Evolutionary conservation across 2,797 vertebrate genomes (phyloP), one percentile per base, ranked within the genome.

Genomic region (Sebastes ruberrimus): DNA sequence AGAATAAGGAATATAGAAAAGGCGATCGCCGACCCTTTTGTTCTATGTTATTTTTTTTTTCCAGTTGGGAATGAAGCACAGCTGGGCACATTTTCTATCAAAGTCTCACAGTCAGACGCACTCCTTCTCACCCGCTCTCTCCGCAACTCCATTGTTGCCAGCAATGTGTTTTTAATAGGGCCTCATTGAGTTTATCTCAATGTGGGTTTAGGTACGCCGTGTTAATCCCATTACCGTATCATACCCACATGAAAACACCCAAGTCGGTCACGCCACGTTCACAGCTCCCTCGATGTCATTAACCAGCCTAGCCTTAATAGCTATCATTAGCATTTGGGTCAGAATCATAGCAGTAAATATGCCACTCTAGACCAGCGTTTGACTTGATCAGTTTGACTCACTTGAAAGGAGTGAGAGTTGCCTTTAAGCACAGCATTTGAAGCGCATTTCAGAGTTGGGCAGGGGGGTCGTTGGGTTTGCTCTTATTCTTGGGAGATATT

Each of bases 191-290:
- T 91, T 95, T 92, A 93, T 95, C 93, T 94, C 88, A 91, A 84
- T 93, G 92, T 92, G 91, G 90, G 92, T 94, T 95, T 94, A 95
- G 93, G 94, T 94, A 93, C 84, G 89, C 74, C 79, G 76, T 90
- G 89, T 88, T 94, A 95, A 95, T 95, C 95, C 89, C 88, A 93
- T 95, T 95, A 94, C 78, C 25, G 64, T 90, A 86, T 91, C 88
- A 82, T 78, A 85, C 75, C 80, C 87, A 81, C 86, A 92, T 85
- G 84, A 91, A 93, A 93, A 93, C 90, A 93, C 88, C 89, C 85
- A 89, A 90, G 91, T 92, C 68, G 82, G 92, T 92, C 91, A 91
- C 87, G 70, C 83, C 67, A 59, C 85, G 57, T 92, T 93, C 90
- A 80, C 86, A 76, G 88, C 88, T 91, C 88, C 85, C 83, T 88